These are phyloP conservation scores for Octonoba sinensis DNA, from an alignment of 2,888 invertebrate species.

Conservation along the genomic window DNA sequence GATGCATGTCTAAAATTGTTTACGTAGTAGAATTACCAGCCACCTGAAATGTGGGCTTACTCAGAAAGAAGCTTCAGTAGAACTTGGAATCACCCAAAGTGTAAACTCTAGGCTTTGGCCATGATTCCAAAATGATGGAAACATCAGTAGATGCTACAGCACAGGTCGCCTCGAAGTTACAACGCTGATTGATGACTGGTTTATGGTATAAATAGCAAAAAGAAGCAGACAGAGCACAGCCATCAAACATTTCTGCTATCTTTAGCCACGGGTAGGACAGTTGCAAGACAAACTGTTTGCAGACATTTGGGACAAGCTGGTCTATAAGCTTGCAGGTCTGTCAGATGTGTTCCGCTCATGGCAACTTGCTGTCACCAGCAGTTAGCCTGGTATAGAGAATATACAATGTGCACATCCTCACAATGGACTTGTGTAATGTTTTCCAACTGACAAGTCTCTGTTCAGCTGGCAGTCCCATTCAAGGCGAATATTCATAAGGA, in stretches of 20 bases:
- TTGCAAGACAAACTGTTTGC: constrained; percentile 5
- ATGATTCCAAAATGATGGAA: constrained; percentile 10
- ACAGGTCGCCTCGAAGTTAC: constrained; percentile 13
- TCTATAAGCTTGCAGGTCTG: constrained; percentile 6
- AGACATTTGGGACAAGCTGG: neutral
- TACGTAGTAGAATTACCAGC: constrained; percentile 15
- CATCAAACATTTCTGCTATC: too few relatives aligned
- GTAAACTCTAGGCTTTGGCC: too few relatives aligned
- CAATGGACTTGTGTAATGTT: constrained; percentile 16
- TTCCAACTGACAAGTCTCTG: constrained; percentile 11
- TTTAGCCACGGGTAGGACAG: constrained; percentile 6
- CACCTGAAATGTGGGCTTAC: neutral
- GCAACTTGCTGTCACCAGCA: constrained; percentile 16
- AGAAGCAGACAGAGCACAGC: neutral
- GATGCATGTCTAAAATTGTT: constrained; percentile 15
- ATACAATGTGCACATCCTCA: neutral
- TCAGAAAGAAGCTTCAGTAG: neutral
- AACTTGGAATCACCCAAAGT: constrained; percentile 8
- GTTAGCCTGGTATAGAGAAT: constrained; percentile 4
- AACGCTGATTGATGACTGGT: neutral
- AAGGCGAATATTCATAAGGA: neutral
- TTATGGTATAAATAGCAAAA: neutral
- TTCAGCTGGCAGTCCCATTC: constrained; percentile 14
- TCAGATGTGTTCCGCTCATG: constrained; percentile 16
- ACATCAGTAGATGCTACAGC: neutral